Conservation (phyloP, 2,888 invertebrate species). For the Seladonia tumulorum region DNA sequence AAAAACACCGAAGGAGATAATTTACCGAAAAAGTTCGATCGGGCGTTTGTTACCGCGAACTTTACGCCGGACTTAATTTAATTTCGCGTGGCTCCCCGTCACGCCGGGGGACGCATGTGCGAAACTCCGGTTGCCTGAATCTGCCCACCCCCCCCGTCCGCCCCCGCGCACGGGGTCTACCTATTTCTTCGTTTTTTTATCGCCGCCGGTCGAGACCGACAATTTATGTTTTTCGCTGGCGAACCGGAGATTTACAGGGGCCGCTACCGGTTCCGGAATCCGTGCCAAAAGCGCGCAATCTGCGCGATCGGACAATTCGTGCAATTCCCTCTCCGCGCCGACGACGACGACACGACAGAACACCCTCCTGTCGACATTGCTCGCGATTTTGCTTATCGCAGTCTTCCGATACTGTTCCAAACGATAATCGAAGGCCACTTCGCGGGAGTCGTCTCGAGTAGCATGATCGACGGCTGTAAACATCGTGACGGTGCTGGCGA, state of each 20-base stretch:
- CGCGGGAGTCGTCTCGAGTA: background rate
- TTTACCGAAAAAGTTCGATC: constrained; percentile 9
- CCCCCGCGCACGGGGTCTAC: background rate
- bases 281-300: constrained; percentile 58
- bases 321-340: constrained; percentile 25
- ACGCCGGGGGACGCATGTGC: background rate
- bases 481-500: background rate
- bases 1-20: background rate
- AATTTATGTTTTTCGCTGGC: constrained; percentile 43
- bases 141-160: background rate
- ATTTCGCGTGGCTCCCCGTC: constrained; percentile 37
- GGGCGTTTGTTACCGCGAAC: constrained; percentile 19
- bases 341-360: background rate
- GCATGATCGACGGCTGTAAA: background rate
- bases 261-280: constrained; percentile 34
- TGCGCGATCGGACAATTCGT: constrained; percentile 37
- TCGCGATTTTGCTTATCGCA: constrained; percentile 12
- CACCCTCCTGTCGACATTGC: background rate
- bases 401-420: background rate
- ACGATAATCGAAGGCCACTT: background rate
- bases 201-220: background rate
- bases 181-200: background rate
- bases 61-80: constrained; percentile 34
- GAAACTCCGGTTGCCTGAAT: background rate
- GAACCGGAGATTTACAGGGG: constrained; percentile 25